Evolutionary conservation across 2,797 vertebrate species (phyloP), one percentile per base, ranked within the genome.

Genomic region (Rhinoraja longicauda): DNA sequence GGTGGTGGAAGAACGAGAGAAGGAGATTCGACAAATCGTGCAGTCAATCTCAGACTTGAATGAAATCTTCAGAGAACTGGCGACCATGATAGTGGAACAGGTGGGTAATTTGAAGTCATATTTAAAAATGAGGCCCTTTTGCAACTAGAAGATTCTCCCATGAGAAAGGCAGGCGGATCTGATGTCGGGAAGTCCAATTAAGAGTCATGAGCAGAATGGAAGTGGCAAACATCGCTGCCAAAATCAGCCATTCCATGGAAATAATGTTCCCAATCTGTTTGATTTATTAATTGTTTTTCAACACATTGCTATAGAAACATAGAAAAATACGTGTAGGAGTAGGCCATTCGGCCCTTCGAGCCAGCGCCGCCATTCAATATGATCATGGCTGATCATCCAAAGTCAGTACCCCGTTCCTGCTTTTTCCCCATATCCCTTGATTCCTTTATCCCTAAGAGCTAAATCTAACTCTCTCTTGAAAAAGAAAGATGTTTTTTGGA

Each of bases 31-130:
- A 39, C 98, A 99, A 94, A 97, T 99, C 32, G 97, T 99, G 24
- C 99, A 99, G 95, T 99, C 99, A 86, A 99, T 99, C 95, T 98
- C 98, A 0, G 99, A 99, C 95, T 97, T 99, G 93, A 99, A 98
- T 91, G 99, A 99, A 93, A 97, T 99, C 95, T 99, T 99, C 94
- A 95, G 98, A 93, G 99, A 99, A 94, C 95, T 99, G 94, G 98
- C 98, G 79, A 96, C 96, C 39, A 99, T 99, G 97, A 95, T 97
- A 72, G 96, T 97, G 64, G 97, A 97, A 93, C 97, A 97, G 97
- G 97, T 97, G 93, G 3, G n/a, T 39, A 8, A 1, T 39, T 24
- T 2, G 62, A 29, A 29, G 96, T 88, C 36, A 67, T 0, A 24
- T 9, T 0, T 36, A 7, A 64, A 32, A 19, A 10, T 59, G 7